Evolutionary conservation across 2,113 vertebrate genomes (phyloP).

Genomic region (Tretioscincus oriximinensis): DNA sequence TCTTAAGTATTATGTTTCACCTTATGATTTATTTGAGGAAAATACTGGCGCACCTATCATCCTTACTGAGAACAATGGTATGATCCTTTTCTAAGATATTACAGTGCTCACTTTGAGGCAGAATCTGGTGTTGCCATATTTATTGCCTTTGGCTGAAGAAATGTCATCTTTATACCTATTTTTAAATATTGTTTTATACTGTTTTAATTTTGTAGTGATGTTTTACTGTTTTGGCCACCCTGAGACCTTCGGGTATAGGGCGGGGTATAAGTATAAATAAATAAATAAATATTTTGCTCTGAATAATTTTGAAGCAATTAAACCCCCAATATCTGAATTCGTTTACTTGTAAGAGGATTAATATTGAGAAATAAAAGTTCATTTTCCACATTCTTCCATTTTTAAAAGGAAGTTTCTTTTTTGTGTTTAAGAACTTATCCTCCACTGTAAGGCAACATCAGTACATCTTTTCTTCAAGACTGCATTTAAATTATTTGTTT

Average conservation of each 20-base stretch:
- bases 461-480: neutral
- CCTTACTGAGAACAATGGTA: conserved; percentile 84
- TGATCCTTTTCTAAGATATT: neutral
- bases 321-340: neutral
- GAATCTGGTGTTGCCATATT: neutral
- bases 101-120: neutral
- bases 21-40: conserved; percentile 93
- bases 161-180: too few species aligned
- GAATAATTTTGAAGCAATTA: neutral
- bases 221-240: too few species aligned
- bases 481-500: neutral
- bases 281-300: neutral
- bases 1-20: conserved; percentile 95
- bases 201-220: too few species aligned
- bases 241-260: too few species aligned
- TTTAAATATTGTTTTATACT: too few species aligned
- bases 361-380: neutral
- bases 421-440: neutral
- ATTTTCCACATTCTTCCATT: neutral
- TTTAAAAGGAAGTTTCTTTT: neutral
- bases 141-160: too few species aligned
- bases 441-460: neutral
- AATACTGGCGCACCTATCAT: conserved; percentile 80
- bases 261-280: too few species aligned
- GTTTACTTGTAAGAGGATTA: too few species aligned